These are phyloP conservation scores for Danionella dracula DNA, from an alignment of 2,797 vertebrate species.

Conservation along the genomic window DNA sequence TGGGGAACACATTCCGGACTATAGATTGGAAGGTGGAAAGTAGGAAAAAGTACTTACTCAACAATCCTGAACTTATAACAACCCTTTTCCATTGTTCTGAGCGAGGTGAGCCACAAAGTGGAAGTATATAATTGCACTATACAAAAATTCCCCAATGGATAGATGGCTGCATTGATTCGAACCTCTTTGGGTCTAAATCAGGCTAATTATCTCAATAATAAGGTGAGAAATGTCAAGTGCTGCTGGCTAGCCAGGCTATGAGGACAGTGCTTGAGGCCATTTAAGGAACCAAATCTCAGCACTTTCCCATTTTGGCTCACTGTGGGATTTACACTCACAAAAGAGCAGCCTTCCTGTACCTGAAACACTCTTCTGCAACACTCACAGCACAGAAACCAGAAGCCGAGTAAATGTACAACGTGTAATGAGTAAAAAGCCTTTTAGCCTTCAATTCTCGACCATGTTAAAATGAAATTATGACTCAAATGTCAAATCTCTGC, in stretches of 20 bases:
- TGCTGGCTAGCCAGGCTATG: slow-evolving; percentile 55
- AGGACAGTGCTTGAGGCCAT: slow-evolving; percentile 61
- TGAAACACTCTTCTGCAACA: neutral
- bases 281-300: slow-evolving; percentile 53
- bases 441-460: slow-evolving; percentile 62
- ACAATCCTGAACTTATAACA: slow-evolving; percentile 20
- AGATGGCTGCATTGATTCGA: neutral
- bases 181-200: slow-evolving; percentile 46
- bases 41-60: slow-evolving; percentile 30
- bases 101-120: neutral
- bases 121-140: slow-evolving; percentile 10
- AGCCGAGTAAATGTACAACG: slow-evolving; percentile 21
- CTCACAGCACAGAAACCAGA: slow-evolving; percentile 2
- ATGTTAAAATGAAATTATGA: slow-evolving; percentile 48
- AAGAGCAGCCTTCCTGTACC: neutral
- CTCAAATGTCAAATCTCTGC: slow-evolving; percentile 29
- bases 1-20: slow-evolving; percentile 3
- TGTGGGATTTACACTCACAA: neutral
- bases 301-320: slow-evolving; percentile 47
- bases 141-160: slow-evolving; percentile 32
- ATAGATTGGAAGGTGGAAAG: slow-evolving; percentile 1
- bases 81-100: slow-evolving; percentile 26
- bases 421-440: slow-evolving; percentile 71
- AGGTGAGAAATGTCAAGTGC: slow-evolving; percentile 71
- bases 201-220: slow-evolving; percentile 70